Evolutionary conservation across 35 echinoderm and acorn worm genomes (phyloP), one percentile per base, ranked within the genome.

Genomic region (Holothuria glaberrima): DNA sequence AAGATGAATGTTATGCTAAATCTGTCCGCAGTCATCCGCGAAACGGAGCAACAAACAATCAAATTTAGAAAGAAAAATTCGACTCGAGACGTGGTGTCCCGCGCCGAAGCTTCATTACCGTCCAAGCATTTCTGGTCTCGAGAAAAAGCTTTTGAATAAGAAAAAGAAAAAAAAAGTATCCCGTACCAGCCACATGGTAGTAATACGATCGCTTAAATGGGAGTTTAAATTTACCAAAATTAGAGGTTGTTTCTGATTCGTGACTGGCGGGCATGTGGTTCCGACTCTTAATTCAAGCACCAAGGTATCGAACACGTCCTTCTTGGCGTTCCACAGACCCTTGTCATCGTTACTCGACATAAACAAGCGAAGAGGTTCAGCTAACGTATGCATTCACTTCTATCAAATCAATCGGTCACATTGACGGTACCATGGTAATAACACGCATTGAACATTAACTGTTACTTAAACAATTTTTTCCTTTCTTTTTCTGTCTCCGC

Each of bases 361-460:
- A 78, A 78, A 78, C 74, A 78, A 78, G 9, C 33, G 74, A 78
- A 41, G 33, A 48, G 17, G 50, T 48, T 48, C 6, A 48, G 50
- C 36, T n/a, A 25, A 24, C 50, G 38, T 12, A 41, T 24, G 44
- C 44, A 48, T 16, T 78, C 38, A 52, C 74, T 78, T 78, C 38
- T 48, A 48, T 48, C 27, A 50, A 48, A 78, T 78, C 38, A 48
- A 78, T 78, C 50, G 44, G 50, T 26, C 50, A 78, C 74, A 78
- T 78, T 78, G 20, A 78, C 74, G 74, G 16, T 78, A 28, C 74
- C 74, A 78, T 78, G 74, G 74, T 52, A 78, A 78, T 50, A 78
- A 78, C 74, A 78, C 74, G 74, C 44, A 48, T 78, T 48, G 29
- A 78, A 78, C 74, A 78, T 78, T 78, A 78, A 28, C 74, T 30